Percentiles rank a stretch among this genome's conserved stretches.
These are phyloP conservation scores for Siniperca undulata DNA, from an alignment of 2,797 vertebrate genomes.

Conservation along the genomic window DNA sequence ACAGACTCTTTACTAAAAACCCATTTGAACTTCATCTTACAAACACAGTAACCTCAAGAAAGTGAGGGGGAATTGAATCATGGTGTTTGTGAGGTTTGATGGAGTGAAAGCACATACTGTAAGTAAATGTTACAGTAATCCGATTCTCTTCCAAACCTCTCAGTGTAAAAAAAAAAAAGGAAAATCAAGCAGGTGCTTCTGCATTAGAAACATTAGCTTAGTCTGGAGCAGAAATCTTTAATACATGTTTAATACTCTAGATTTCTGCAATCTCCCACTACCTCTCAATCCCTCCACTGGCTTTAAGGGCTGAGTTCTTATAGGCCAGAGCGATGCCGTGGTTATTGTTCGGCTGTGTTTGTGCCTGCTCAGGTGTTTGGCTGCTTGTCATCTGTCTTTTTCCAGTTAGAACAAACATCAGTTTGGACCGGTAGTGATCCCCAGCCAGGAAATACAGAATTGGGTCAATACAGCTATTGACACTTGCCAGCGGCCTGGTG, in stretches of 20 bases:
- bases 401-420: slow-evolving; percentile 74
- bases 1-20: slow-evolving; percentile 14
- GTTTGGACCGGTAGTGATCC: slow-evolving; percentile 88
- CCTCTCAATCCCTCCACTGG: slow-evolving; percentile 29
- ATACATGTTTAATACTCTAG: not conserved
- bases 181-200: not conserved
- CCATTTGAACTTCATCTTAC: slow-evolving; percentile 24
- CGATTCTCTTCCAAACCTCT: not conserved
- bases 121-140: slow-evolving; percentile 9
- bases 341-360: slow-evolving; percentile 45
- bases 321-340: slow-evolving; percentile 62
- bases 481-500: slow-evolving; percentile 92
- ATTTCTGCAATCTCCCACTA: slow-evolving; percentile 35
- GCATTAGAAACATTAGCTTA: not conserved
- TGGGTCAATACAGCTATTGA: slow-evolving; percentile 96
- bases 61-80: slow-evolving; percentile 18
- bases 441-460: slow-evolving; percentile 93
- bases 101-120: not conserved
- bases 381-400: slow-evolving; percentile 45
- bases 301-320: slow-evolving; percentile 58
- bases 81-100: slow-evolving; percentile 1
- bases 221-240: not conserved
- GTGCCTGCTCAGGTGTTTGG: slow-evolving; percentile 30
- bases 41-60: slow-evolving; percentile 23
- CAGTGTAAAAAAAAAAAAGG: slow-evolving; percentile 44